Conservation (phyloP, 2,888 invertebrate species). For the Anoncus sp. region DNA sequence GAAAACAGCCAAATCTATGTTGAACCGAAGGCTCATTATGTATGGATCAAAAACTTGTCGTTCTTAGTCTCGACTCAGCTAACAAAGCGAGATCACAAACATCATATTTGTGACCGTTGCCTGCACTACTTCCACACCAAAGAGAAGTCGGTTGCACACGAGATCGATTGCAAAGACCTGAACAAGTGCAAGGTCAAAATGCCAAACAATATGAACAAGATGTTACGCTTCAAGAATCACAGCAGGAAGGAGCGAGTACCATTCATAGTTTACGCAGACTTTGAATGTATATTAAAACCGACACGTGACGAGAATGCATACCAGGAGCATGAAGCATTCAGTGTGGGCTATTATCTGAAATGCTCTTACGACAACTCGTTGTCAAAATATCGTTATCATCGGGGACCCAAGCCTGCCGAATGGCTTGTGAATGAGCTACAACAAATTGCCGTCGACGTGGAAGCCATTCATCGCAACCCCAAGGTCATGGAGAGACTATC, state of each 20-base stretch:
- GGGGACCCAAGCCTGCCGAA: too few relatives aligned
- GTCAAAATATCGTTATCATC: too few relatives aligned
- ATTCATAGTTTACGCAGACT: slow-evolving; percentile 58
- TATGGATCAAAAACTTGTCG: slow-evolving; percentile 39
- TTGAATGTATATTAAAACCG: slow-evolving; percentile 54
- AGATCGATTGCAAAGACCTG: slow-evolving; percentile 4
- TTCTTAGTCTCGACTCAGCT: slow-evolving; percentile 4
- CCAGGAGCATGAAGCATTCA: slow-evolving; percentile 57
- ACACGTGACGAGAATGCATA: slow-evolving; percentile 17
- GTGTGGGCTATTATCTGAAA: too few relatives aligned
- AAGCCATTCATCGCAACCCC: too few relatives aligned
- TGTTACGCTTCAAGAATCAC: slow-evolving; percentile 56
- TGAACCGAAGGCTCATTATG: slow-evolving; percentile 22
- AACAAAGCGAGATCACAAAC: slow-evolving; percentile 1
- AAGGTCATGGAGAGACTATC: too few relatives aligned
- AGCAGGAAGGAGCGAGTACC: slow-evolving; percentile 51
- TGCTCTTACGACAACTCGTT: too few relatives aligned
- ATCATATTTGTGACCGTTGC: slow-evolving; percentile 24
- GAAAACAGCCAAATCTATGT: not conserved
- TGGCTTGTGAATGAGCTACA: too few relatives aligned
- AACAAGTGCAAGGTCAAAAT: slow-evolving; percentile 30
- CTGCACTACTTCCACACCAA: slow-evolving; percentile 17
- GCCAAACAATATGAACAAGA: slow-evolving; percentile 44
- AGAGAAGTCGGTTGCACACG: slow-evolving; percentile 13
- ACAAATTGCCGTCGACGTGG: too few relatives aligned